Evolutionary conservation across 2,888 invertebrate genomes (phyloP), one percentile per base, ranked within the genome.

Genomic region (Meandrusa payeni): DNA sequence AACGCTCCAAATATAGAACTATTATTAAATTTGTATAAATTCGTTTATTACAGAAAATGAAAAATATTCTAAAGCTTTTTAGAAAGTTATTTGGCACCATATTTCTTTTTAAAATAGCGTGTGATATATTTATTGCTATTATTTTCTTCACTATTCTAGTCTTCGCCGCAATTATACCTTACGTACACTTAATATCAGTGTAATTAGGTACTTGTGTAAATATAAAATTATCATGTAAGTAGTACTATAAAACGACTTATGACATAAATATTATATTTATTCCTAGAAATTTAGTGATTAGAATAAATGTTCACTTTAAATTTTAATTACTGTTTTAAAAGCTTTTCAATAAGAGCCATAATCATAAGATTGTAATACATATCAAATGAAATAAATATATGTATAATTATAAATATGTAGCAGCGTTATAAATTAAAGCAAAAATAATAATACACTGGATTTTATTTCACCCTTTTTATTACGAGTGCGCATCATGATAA

Each of bases 341-440:
- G 5, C 15, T 41, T 27, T 27, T 15, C 6, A 22, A 28, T 10
- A 22, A 15, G 17, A 41, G 23, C 15, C 10, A n/a, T 33, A 41
- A 11, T 22, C n/a, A 20, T 27, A 34, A 41, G 27, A 46, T 38
- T 51, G 49, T 36, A 51, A 54, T 47, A 54, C 52, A 54, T 54
- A 54, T 54, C 54, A 54, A 38, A 28, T 38, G 2, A 22, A 34
- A 13, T 33, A 34, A n/a, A 28, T 15, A 5, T 6, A 33, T 9
- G n/a, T 47, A 33, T 34, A 36, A 27, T 42, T 46, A 41, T 34
- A 23, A 39, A 33, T 12, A 43, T 40, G 42, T 41, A 41, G 27
- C 10, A 6, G 34, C 34, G 28, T 17, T 31, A 40, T 2, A 17
- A 39, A 19, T 23, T 36, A 36, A 38, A 45, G 23, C 1, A 41